Conservation (phyloP, 2,888 invertebrate species). For the Agonopterix arenella region DNA sequence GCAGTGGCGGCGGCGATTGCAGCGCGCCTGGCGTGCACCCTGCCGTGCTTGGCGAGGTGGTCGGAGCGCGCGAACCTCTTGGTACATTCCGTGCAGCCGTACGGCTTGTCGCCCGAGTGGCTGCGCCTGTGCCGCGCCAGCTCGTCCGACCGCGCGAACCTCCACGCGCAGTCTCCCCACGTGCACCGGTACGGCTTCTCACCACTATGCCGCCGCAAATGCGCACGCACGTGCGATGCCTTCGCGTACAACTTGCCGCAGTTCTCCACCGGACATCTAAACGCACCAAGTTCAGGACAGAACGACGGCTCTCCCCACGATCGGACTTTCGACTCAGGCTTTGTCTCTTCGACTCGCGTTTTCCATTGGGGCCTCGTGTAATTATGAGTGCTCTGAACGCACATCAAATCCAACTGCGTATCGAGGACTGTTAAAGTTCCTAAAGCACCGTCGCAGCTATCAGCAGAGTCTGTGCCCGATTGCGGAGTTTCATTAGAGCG, state of each 20-base stretch:
- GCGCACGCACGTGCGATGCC: constrained; percentile 93
- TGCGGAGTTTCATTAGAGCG: constrained; percentile 41
- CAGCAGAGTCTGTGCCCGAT: constrained; percentile 35
- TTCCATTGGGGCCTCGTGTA: constrained; percentile 23
- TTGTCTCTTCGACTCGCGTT: constrained; percentile 16
- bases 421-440: constrained; percentile 32
- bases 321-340: constrained; percentile 33
- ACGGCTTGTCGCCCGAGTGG: constrained; percentile 97
- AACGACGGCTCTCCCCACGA: constrained; percentile 62
- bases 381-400: constrained; percentile 35
- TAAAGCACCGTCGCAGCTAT: constrained; percentile 30
- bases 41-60: constrained; percentile 94
- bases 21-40: constrained; percentile 84
- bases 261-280: constrained; percentile 81
- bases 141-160: constrained; percentile 96
- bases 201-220: constrained; percentile 89
- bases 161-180: constrained; percentile 92
- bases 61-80: constrained; percentile 96
- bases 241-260: constrained; percentile 92
- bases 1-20: constrained; percentile 48
- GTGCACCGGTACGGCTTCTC: constrained; percentile 85
- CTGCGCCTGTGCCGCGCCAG: constrained; percentile 93
- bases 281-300: constrained; percentile 74
- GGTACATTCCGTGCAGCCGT: constrained; percentile 90
- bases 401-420: constrained; percentile 33